These are phyloP conservation scores for Calliphora vomitoria DNA, from an alignment of 2,888 invertebrate genomes.

Conservation along the genomic window DNA sequence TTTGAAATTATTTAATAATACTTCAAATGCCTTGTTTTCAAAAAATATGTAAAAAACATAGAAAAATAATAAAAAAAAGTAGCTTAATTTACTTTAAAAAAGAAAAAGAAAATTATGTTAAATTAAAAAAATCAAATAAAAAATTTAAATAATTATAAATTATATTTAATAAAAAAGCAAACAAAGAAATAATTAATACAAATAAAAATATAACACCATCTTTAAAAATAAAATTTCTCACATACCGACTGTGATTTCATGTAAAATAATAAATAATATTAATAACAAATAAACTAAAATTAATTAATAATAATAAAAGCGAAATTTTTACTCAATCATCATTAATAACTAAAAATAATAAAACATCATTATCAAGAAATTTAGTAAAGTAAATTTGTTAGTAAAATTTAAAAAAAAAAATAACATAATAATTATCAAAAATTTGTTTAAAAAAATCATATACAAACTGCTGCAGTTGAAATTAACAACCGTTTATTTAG, in stretches of 20 bases:
- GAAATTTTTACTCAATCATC: slow-evolving; percentile 55
- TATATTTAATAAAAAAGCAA: slow-evolving; percentile 37
- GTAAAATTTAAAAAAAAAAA: slow-evolving; percentile 39
- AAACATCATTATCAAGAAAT: slow-evolving; percentile 43
- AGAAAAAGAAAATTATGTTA: slow-evolving; percentile 20
- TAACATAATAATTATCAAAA: slow-evolving; percentile 34
- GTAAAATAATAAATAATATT: slow-evolving; percentile 78
- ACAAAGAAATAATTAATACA: slow-evolving; percentile 60
- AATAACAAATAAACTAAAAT: slow-evolving; percentile 34
- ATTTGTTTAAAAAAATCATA: slow-evolving; percentile 22
- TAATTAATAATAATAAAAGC: slow-evolving; percentile 26
- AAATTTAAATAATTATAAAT: slow-evolving; percentile 53
- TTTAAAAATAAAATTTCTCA: slow-evolving; percentile 81
- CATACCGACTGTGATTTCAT: slow-evolving; percentile 85
- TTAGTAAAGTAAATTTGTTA: slow-evolving; percentile 43
- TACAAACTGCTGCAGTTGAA: slow-evolving; percentile 16
- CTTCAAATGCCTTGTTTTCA: slow-evolving; percentile 78
- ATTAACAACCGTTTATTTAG: slow-evolving; percentile 8
- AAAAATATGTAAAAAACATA: slow-evolving; percentile 49
- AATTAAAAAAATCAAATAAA: slow-evolving; percentile 50
- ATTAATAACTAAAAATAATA: slow-evolving; percentile 33
- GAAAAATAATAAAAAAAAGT: slow-evolving; percentile 28
- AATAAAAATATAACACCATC: slow-evolving; percentile 65
- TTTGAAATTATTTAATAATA: slow-evolving; percentile 76
- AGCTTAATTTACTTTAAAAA: slow-evolving; percentile 58